Conservation (phyloP, 2,888 invertebrate genomes). For the Blastobasis adustella region DNA sequence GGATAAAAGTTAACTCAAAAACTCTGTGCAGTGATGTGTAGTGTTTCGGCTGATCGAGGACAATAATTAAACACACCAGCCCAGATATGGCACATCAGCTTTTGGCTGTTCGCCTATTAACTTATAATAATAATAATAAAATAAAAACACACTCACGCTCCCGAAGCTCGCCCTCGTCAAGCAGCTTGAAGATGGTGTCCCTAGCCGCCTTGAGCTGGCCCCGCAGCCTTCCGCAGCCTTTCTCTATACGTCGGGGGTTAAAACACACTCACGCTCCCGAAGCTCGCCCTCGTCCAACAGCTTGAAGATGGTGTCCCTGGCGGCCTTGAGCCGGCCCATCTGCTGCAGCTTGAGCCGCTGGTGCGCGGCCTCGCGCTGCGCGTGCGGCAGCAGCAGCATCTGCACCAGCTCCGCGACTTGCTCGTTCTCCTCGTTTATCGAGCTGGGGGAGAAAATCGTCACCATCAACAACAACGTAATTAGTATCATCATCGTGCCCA, state of each 20-base stretch:
- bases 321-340: constrained; percentile 30
- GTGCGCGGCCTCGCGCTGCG: constrained; percentile 42
- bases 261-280: constrained; percentile 23
- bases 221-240: constrained; percentile 20
- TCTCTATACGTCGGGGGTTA: not conserved
- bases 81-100: too few relatives aligned
- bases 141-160: constrained; percentile 21
- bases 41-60: too few relatives aligned
- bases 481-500: too few relatives aligned
- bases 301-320: constrained; percentile 38
- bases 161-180: constrained; percentile 36
- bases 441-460: constrained; percentile 25
- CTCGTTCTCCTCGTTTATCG: constrained; percentile 69
- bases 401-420: constrained; percentile 74
- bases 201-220: constrained; percentile 35
- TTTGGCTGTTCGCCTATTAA: too few relatives aligned
- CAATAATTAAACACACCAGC: too few relatives aligned
- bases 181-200: constrained; percentile 33
- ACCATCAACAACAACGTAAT: too few relatives aligned
- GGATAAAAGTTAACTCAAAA: too few relatives aligned
- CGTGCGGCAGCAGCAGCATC: constrained; percentile 74
- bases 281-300: constrained; percentile 35
- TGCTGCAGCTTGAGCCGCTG: constrained; percentile 35
- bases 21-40: too few relatives aligned
- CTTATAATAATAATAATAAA: too few relatives aligned